Base-by-base conservation (phyloP, 92 coral and sea anemone genomes). In the Phenganax stokvisi region DNA sequence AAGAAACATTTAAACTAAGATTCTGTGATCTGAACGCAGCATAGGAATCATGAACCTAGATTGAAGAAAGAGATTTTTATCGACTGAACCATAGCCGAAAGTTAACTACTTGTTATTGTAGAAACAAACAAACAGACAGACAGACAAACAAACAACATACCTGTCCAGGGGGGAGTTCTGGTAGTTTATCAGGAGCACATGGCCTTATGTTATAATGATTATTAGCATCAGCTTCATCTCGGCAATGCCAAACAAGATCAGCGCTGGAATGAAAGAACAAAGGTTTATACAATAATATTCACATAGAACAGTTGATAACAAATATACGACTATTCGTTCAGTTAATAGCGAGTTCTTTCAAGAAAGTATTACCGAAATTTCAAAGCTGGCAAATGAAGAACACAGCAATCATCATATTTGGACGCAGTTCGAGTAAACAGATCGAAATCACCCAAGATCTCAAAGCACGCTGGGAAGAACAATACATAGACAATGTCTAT, bases 391-490 rank as follows among this genome's bases (percentile, higher is more conserved):
- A 96, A 86, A 81, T 92, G 96, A 9, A 96, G 89, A 53, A 96
- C 99, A n/a, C 93, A 90, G 16, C 99, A 86, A 59, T 96, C 99
- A 51, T 96, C 99, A 85, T 96, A 96, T n/a, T 93, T 92, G 57
- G 99, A 96, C 25, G 99, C 99, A 37, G 99, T 91, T 27, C 99
- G 91, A 11, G 97, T 96, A 47, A 90, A 97, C 74, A 96, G 77
- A 81, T 92, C 92, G 51, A 96, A 92, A 74, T 96, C 99, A 13
- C 99, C 99, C 55, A 87, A 92, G 62, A 92, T 83, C 53, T 87
- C 92, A 77, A 96, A 85, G 31, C 91, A 90, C 70, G 97, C 99
- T 96, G 67, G 4, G 62, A 11, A 37, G 30, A 51, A 44, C 37
- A 58, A 31, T 13, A 55, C 70, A 12, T 69, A 16, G 1, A 16